These are phyloP conservation scores for Metopia argyrocephala DNA, from an alignment of 2,888 invertebrate species.

Conservation along the genomic window DNA sequence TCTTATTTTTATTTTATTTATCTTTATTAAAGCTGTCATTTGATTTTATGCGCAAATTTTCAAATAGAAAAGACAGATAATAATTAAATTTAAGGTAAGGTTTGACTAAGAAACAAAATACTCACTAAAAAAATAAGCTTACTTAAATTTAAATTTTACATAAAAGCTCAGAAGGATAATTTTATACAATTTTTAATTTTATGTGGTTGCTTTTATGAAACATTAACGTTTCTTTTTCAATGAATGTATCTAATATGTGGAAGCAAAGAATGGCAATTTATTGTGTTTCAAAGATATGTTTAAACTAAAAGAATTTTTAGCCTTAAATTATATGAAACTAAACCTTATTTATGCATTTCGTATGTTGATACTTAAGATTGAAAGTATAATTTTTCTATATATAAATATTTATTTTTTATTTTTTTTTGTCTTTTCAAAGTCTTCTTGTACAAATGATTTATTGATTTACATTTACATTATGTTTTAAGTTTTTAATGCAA, in stretches of 20 bases:
- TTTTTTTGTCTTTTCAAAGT: conserved; percentile 37
- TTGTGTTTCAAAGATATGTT: conserved; percentile 41
- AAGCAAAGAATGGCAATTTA: conserved; percentile 45
- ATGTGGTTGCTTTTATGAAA: background rate
- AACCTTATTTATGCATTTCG: background rate
- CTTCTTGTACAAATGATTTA: conserved; percentile 65
- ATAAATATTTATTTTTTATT: background rate
- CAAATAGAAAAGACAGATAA: conserved; percentile 1
- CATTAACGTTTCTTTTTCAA: background rate
- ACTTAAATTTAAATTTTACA: background rate
- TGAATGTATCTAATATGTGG: conserved; percentile 3
- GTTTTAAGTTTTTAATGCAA: conserved; percentile 59
- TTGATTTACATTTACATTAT: conserved; percentile 65
- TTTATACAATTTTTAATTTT: background rate
- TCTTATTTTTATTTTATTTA: conserved; percentile 27
- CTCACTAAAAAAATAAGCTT: background rate
- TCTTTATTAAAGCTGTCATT: conserved; percentile 61
- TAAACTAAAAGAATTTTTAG: conserved; percentile 30
- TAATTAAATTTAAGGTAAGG: background rate
- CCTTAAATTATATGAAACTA: conserved; percentile 8
- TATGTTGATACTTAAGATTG: background rate
- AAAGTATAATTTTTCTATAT: background rate
- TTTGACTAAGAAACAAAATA: background rate
- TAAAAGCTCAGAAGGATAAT: too few relatives aligned
- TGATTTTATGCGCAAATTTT: conserved; percentile 56